Percentiles rank a stretch among this genome's conserved stretches.
phyloP scores from a whole-genome alignment of 1,140 invertebrate genomes.

The Sipha flava region DNA sequence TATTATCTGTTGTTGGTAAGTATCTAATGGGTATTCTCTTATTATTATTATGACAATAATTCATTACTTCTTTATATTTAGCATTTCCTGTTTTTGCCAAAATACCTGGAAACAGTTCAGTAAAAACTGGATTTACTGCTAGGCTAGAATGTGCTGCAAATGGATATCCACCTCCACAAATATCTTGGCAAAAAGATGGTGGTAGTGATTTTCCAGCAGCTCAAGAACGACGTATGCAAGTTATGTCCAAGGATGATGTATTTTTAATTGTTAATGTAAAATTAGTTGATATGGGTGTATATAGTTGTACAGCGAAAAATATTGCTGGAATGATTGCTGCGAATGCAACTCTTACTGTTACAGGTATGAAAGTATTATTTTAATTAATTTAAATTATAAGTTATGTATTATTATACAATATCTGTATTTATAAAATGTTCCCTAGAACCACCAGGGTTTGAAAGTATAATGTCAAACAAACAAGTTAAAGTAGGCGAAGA shows the following conservation, averaged over 20 bases:
- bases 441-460: constrained; percentile 77
- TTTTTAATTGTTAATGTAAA: constrained; percentile 89
- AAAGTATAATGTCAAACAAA: constrained; percentile 75
- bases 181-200: constrained; percentile 90
- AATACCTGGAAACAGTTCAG: constrained; percentile 72
- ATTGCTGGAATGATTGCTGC: constrained; percentile 73
- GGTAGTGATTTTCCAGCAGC: constrained; percentile 92
- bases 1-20: constrained; percentile 72
- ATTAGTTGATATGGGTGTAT: constrained; percentile 77
- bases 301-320: constrained; percentile 89
- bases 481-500: constrained; percentile 67
- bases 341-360: constrained; percentile 80
- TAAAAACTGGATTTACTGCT: constrained; percentile 75
- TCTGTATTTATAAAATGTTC: constrained; percentile 36
- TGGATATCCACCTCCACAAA: constrained; percentile 79
- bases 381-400: not conserved
- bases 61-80: constrained; percentile 43
- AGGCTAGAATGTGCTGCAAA: constrained; percentile 81
- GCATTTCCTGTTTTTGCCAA: constrained; percentile 82
- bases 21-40: constrained; percentile 17
- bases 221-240: constrained; percentile 81
- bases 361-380: constrained; percentile 48
- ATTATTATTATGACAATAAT: not conserved
- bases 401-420: not conserved
- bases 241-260: constrained; percentile 88